Evolutionary conservation across 1,140 invertebrate species (phyloP).

Genomic region (Drosophila tropicalis): DNA sequence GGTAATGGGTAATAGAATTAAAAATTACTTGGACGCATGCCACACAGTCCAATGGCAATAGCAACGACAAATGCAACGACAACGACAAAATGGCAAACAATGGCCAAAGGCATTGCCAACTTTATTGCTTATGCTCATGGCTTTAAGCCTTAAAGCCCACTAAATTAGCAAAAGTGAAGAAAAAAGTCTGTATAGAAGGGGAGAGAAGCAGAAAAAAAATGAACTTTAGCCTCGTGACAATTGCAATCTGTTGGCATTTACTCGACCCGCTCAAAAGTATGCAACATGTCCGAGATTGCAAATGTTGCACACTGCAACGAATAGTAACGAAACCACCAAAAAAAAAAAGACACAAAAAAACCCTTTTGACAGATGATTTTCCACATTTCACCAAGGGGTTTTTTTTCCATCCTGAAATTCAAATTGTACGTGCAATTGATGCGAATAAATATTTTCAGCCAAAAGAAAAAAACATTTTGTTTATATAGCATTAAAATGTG

Average conservation of each 20-base stretch:
- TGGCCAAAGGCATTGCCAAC: constrained; percentile 49
- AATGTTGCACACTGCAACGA: constrained; percentile 27
- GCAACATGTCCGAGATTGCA: constrained; percentile 41
- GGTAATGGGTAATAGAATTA: constrained; percentile 69
- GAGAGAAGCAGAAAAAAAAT: neutral
- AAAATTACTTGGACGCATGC: constrained; percentile 69
- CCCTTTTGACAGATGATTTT: constrained; percentile 59
- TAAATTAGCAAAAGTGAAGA: constrained; percentile 12
- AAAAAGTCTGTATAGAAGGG: no score
- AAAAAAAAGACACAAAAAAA: neutral
- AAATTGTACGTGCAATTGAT: constrained; percentile 49
- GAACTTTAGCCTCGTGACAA: constrained; percentile 16
- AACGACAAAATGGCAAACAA: constrained; percentile 55
- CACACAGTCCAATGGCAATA: constrained; percentile 26
- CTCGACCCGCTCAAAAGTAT: constrained; percentile 51
- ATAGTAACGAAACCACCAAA: constrained; percentile 18
- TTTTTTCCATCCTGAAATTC: constrained; percentile 26
- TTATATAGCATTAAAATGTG: constrained; percentile 53
- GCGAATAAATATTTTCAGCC: constrained; percentile 37
- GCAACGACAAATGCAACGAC: constrained; percentile 14
- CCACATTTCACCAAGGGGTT: constrained; percentile 52
- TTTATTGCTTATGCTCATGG: neutral
- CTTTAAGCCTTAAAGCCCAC: constrained; percentile 36
- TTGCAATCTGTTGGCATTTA: constrained; percentile 27
- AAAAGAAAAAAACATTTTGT: constrained; percentile 34